A percentile compares a stretch with the other conserved stretches of the same genome.
These are phyloP conservation scores for Muscicapa adusta DNA, from an alignment of 2,113 vertebrate species.

Conservation along the genomic window DNA sequence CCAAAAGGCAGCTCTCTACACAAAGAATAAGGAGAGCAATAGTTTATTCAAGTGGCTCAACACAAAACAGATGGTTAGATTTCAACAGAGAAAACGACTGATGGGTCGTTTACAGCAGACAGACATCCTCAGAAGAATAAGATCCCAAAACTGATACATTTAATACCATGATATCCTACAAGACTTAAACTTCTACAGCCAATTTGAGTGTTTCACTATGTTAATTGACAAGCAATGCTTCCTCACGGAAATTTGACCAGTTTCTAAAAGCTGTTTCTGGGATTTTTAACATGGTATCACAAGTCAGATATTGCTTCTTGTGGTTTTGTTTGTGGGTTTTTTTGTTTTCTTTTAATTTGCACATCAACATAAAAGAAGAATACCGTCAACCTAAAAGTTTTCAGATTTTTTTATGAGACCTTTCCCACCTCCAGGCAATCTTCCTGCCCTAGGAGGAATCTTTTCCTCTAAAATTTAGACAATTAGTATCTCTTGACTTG, in stretches of 20 bases:
- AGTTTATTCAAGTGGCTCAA: constrained; percentile 33
- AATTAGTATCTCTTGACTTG: not conserved
- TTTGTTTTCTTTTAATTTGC: not conserved
- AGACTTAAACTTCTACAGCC: not conserved
- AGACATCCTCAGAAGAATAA: not conserved
- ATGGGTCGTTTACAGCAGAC: not conserved
- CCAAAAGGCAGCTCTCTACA: constrained; percentile 26
- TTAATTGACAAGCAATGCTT: not conserved
- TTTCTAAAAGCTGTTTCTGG: not conserved
- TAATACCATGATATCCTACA: not conserved
- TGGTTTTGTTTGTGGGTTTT: not conserved
- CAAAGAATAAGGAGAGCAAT: constrained; percentile 27
- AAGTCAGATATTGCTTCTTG: not conserved
- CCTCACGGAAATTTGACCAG: not conserved
- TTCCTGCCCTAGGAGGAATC: not conserved
- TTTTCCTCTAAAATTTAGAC: not conserved
- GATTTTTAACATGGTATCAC: not conserved
- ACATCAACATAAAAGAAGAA: not conserved
- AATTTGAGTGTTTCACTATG: not conserved
- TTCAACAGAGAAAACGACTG: constrained; percentile 14
- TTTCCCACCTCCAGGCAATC: not conserved
- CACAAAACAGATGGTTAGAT: constrained; percentile 46
- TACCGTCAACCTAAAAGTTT: not conserved
- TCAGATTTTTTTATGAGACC: not conserved
- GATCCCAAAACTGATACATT: not conserved